phyloP scores from a whole-genome alignment of 2,797 vertebrate species.

The Oceanodroma leucorhoa region DNA sequence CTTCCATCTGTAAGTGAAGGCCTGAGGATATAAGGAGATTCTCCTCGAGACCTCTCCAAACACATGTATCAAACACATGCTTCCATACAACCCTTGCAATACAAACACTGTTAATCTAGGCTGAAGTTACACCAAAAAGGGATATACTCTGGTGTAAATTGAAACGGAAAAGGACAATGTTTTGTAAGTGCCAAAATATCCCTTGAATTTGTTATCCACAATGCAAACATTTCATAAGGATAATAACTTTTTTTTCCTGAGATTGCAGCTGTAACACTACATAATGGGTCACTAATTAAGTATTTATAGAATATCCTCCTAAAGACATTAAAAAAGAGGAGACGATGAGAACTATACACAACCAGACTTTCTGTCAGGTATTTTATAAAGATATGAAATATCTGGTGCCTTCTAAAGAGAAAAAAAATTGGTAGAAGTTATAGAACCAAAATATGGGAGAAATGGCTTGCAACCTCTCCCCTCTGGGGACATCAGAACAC shows the following conservation, averaged over 20 bases:
- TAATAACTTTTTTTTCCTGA: background rate
- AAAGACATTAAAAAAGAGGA: background rate
- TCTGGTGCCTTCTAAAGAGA: background rate
- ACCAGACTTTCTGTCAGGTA: background rate
- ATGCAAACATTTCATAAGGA: background rate
- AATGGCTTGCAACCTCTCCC: background rate
- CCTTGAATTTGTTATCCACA: background rate
- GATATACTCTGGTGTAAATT: background rate
- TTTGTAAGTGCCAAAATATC: background rate
- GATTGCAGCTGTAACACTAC: background rate
- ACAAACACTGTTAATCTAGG: background rate
- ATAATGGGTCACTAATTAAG: background rate
- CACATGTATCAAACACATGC: background rate
- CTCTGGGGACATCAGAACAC: background rate
- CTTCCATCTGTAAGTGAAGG: background rate
- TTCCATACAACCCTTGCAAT: background rate
- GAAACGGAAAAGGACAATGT: background rate
- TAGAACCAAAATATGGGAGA: background rate
- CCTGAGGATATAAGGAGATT: background rate
- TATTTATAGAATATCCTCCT: background rate
- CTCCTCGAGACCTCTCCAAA: background rate
- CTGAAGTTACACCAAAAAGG: background rate
- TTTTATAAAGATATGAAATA: background rate
- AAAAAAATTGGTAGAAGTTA: background rate
- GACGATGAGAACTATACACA: background rate